Base-by-base conservation (phyloP, 2,113 vertebrate genomes). In the Prochilodus magdalenae region DNA sequence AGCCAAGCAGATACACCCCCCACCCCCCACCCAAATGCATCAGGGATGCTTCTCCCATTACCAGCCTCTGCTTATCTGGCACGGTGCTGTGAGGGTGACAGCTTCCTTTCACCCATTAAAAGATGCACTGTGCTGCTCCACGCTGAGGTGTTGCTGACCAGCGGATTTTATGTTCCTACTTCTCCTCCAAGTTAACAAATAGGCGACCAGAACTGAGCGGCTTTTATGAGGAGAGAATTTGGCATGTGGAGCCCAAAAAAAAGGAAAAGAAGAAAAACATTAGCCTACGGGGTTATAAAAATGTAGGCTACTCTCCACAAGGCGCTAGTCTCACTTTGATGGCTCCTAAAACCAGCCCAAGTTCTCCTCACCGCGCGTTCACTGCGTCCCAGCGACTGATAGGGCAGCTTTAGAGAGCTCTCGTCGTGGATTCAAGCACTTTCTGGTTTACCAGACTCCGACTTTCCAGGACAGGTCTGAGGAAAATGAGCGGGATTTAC, bases 401-500 rank as follows among this genome's bases (percentile, higher is more conserved):
- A 49, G 60, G 63, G 55, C 18, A 18, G 30, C 16, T 40, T n/a
- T 70, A 40, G 49, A 55, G 24, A 60, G 0, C 14, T 44, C 16
- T 10, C 33, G n/a, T 15, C 16, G 13, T 72, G 36, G 40, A 44
- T 20, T 30, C 29, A 0, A n/a, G 30, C 2, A 16, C 73, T 66
- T 36, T 44, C 22, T 40, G 73, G 5, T 60, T 24, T 62, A 60
- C 16, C 2, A 11, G 49, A 22, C 53, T 55, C 22, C 40, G 33
- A 70, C 7, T 70, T 36, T 40, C 8, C 30, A n/a, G 66, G 36
- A 24, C 22, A 24, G 24, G n/a, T 79, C 22, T 79, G 33, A 33
- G 47, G 80, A 92, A 91, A 86, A 94, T 93, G 94, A 82, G 87
- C 80, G 79, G 36, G 4, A 84, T 83, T 33, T 66, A 87, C 47